Evolutionary conservation across 2,797 vertebrate genomes (phyloP).

Genomic region (Arrhamphus sclerolepis): DNA sequence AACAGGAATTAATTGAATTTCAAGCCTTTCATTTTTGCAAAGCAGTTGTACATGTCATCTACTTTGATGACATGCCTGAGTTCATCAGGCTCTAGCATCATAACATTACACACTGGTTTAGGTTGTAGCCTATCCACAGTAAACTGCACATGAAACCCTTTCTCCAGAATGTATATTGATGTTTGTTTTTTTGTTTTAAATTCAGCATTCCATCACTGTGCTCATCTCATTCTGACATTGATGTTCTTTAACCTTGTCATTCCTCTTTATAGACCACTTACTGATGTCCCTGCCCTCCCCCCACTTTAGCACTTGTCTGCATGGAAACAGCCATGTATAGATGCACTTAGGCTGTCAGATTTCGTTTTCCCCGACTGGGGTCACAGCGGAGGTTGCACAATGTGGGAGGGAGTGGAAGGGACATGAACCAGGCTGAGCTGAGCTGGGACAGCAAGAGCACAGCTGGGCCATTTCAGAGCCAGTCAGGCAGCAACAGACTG

Average conservation of each 20-base stretch:
- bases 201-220: conserved; percentile 26
- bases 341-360: conserved; percentile 56
- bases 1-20: no score
- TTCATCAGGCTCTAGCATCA: conserved; percentile 17
- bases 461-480: conserved; percentile 53
- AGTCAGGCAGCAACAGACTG: conserved; percentile 50
- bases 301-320: conserved; percentile 36
- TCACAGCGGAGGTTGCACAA: conserved; percentile 30
- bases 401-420: conserved; percentile 35
- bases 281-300: neutral
- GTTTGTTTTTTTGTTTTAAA: neutral
- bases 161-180: conserved; percentile 15
- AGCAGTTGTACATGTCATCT: conserved; percentile 12
- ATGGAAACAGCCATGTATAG: conserved; percentile 63
- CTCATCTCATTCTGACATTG: no score
- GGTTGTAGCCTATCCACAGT: conserved; percentile 11
- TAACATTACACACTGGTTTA: conserved; percentile 8
- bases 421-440: conserved; percentile 47
- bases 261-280: conserved; percentile 36
- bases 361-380: conserved; percentile 43
- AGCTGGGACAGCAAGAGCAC: conserved; percentile 49
- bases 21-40: conserved; percentile 20
- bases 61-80: conserved; percentile 12
- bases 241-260: neutral
- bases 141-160: conserved; percentile 13